Conservation (phyloP, 2,888 invertebrate species). For the Terebella lapidaria region DNA sequence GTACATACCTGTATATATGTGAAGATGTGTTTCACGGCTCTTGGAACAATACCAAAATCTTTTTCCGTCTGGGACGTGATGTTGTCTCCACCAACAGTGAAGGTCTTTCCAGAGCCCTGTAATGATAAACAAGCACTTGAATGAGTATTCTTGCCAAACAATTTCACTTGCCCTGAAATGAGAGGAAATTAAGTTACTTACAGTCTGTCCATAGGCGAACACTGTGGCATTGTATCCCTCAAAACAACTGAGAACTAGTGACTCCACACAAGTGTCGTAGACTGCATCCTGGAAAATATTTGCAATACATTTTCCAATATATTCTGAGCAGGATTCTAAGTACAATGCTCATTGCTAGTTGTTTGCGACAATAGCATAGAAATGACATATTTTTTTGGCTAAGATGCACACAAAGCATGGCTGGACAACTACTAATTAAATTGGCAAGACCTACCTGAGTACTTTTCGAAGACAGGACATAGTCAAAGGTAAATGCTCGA, state of each 20-base stretch:
- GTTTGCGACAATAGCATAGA: too few relatives aligned
- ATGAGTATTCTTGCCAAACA: too few relatives aligned
- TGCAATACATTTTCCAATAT: too few relatives aligned
- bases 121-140: constrained; percentile 5
- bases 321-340: too few relatives aligned
- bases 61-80: constrained; percentile 44
- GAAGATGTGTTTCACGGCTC: constrained; percentile 77
- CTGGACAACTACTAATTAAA: too few relatives aligned
- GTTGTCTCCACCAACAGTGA: constrained; percentile 73
- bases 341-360: too few relatives aligned
- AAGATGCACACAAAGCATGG: too few relatives aligned
- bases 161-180: too few relatives aligned
- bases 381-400: too few relatives aligned
- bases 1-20: constrained; percentile 41
- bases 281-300: constrained; percentile 42
- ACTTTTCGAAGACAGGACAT: constrained; percentile 69
- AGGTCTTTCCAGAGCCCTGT: constrained; percentile 84
- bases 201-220: constrained; percentile 89
- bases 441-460: constrained; percentile 63
- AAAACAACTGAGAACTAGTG: constrained; percentile 50
- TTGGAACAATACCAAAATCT: constrained; percentile 76
- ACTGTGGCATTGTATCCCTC: constrained; percentile 89
- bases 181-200: too few relatives aligned
- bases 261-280: constrained; percentile 45
- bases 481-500: constrained; percentile 77